Evolutionary conservation across 2,113 vertebrate genomes (phyloP), one percentile per base, ranked within the genome.

Genomic region (Patagioenas fasciata): DNA sequence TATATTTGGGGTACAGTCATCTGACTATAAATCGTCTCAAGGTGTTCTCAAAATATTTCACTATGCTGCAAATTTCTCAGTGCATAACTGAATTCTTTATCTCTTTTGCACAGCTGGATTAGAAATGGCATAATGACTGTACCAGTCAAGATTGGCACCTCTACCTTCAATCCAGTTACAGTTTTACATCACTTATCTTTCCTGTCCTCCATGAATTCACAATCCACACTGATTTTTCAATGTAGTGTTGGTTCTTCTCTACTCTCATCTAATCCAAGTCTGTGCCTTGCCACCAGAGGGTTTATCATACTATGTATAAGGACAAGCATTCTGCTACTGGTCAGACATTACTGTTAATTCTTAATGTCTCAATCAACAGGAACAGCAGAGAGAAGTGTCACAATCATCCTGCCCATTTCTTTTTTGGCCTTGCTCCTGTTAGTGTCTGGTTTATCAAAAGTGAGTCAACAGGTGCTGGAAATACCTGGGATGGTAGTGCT

Each of bases 81-180:
- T 78, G 4, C 20, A 36, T 53, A 48, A 56, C 6, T 38, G 20
- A 70, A 14, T 42, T 77, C 7, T 80, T 62, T 69, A 17, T 28
- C 16, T n/a, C 11, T 19, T 78, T 34, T 50, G 0, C 58, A 40
- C 18, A 77, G 9, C 6, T 74, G 36, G 24, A 36, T 61, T 73
- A 92, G 9, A 6, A 56, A 34, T 15, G 11, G 5, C 6, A 65
- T 48, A 34, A 80, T 44, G 29, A 48, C 31, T 56, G 19, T 21
- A 44, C 3, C 15, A 29, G 8, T 17, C 4, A 69, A 13, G 14
- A 64, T 28, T 61, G 38, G 32, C 24, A 56, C 21, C 25, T 82
- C 4, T 60, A 70, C 40, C 3, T 74, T 78, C 0, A 0, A 7
- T 36, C 15, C 58, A 21, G 26, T 67, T 67, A 48, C 0, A 1